phyloP scores from a whole-genome alignment of 2,888 invertebrate species.

The Apoda limacodes region DNA sequence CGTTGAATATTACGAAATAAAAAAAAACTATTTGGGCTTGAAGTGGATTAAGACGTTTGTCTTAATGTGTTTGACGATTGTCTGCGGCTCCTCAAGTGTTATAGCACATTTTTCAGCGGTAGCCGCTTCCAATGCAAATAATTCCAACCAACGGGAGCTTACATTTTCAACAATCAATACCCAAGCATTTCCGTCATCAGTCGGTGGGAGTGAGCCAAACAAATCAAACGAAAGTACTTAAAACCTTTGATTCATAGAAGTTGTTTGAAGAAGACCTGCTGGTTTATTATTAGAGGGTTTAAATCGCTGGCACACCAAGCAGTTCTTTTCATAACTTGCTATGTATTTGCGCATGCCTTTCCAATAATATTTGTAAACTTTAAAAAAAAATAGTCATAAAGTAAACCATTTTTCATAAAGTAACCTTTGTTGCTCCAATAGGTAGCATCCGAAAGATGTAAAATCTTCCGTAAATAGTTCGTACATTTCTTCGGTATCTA shows the following conservation, averaged over 20 bases:
- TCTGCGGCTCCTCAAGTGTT: no score
- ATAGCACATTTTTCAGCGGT: not conserved
- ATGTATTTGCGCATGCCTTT: constrained; percentile 19
- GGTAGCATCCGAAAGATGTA: constrained; percentile 12
- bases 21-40: no score
- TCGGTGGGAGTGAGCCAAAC: constrained; percentile 12
- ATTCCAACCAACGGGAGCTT: not conserved
- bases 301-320: constrained; percentile 11
- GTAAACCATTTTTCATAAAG: constrained; percentile 21
- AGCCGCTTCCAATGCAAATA: not conserved
- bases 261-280: constrained; percentile 11
- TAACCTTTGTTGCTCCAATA: constrained; percentile 23
- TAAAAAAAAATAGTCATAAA: no score
- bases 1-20: no score
- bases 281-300: constrained; percentile 14
- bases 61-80: no score
- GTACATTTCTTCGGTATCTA: constrained; percentile 20
- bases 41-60: no score
- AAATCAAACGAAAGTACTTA: constrained; percentile 13
- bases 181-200: not conserved
- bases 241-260: constrained; percentile 9
- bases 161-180: not conserved
- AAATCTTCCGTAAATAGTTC: constrained; percentile 12
- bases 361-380: no score
- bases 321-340: constrained; percentile 1